These are phyloP conservation scores for Chrysopa pallens DNA, from an alignment of 1,140 invertebrate genomes.

Conservation along the genomic window DNA sequence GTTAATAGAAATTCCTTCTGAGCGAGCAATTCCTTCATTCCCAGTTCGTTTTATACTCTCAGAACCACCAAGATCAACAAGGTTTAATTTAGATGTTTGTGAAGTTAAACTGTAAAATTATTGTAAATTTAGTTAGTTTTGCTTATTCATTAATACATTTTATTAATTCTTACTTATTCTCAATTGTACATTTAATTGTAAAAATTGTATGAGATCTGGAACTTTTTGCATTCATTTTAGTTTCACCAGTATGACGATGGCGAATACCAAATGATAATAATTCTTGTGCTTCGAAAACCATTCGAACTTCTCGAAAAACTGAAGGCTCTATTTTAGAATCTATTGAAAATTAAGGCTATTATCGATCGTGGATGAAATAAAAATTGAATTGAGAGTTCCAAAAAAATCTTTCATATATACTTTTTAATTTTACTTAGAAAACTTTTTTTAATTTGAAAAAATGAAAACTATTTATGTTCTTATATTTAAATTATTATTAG, in stretches of 20 bases:
- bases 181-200: conserved; percentile 31
- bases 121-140: neutral
- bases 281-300: conserved; percentile 61
- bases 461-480: no score
- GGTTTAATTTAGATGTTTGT: conserved; percentile 37
- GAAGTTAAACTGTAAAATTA: neutral
- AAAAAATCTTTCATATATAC: no score
- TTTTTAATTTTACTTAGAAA: no score
- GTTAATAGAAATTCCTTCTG: conserved; percentile 7
- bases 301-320: conserved; percentile 57
- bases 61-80: conserved; percentile 62
- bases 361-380: no score
- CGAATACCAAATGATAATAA: conserved; percentile 71
- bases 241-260: conserved; percentile 56
- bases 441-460: no score
- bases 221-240: conserved; percentile 75
- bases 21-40: conserved; percentile 10
- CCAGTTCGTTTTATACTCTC: conserved; percentile 10
- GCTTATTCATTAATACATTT: conserved; percentile 36
- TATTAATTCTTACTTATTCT: conserved; percentile 22
- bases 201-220: conserved; percentile 80
- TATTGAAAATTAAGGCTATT: no score
- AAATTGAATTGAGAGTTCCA: no score
- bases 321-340: conserved; percentile 69
- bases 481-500: no score